phyloP scores from a whole-genome alignment of 2,113 vertebrate genomes.

The Nesospiza acunhae region DNA sequence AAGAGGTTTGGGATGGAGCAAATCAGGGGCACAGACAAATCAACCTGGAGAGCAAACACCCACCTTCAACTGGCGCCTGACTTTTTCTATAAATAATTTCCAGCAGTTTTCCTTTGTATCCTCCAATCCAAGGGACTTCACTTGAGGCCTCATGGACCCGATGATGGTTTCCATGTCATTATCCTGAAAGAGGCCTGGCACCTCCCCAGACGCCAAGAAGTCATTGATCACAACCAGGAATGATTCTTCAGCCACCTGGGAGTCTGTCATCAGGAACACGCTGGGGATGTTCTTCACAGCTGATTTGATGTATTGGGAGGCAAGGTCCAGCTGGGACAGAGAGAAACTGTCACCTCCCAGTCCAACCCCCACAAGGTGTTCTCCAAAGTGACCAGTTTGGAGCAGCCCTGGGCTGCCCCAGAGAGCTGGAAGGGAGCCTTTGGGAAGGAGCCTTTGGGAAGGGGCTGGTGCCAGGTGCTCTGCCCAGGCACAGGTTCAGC shows the following conservation, averaged over 20 bases:
- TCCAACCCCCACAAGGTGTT: accelerated
- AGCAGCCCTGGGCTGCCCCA: accelerated
- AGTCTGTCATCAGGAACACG: constrained; percentile 80
- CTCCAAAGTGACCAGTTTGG: neutral
- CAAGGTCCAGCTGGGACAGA: constrained; percentile 67
- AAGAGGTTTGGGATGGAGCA: neutral
- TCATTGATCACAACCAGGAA: constrained; percentile 81
- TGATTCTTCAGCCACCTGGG: constrained; percentile 76
- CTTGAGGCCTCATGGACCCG: constrained; percentile 71
- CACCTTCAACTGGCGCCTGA: constrained; percentile 76
- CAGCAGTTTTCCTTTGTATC: constrained; percentile 74
- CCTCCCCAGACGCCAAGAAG: constrained; percentile 73
- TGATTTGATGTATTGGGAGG: constrained; percentile 69
- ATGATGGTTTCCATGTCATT: constrained; percentile 72
- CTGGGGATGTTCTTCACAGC: constrained; percentile 73
- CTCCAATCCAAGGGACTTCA: constrained; percentile 65
- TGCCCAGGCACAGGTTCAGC: neutral
- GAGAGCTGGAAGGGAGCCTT: neutral
- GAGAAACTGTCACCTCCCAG: neutral
- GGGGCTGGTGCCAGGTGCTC: neutral
- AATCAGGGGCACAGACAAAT: neutral
- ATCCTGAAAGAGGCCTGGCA: constrained; percentile 72
- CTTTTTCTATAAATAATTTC: constrained; percentile 78
- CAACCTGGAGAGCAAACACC: neutral
- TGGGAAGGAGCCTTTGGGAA: neutral